phyloP scores from a whole-genome alignment of 2,797 vertebrate genomes.

The Hippopotamyrus pictus region DNA sequence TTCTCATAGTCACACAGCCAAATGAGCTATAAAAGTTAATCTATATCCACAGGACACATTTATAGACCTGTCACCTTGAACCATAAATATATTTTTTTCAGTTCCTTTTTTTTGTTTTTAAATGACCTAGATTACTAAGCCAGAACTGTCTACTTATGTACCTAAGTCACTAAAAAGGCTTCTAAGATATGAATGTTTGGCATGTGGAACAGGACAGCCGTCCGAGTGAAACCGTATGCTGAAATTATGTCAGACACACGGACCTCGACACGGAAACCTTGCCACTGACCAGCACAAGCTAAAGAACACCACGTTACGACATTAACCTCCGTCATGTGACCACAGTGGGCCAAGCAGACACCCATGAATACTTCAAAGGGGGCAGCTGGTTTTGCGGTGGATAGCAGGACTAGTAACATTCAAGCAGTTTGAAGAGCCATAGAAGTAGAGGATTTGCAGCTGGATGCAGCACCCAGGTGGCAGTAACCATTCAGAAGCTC shows the following conservation, averaged over 20 bases:
- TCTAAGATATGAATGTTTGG: background rate
- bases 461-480: background rate
- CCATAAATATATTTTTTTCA: background rate
- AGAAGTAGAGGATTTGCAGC: background rate
- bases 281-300: background rate
- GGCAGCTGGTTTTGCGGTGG: background rate
- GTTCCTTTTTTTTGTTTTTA: background rate
- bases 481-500: background rate
- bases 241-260: background rate
- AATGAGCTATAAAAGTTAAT: background rate
- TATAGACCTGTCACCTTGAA: background rate
- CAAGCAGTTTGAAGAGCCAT: background rate
- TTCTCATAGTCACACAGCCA: background rate
- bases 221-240: background rate
- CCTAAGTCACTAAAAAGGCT: background rate
- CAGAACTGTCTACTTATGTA: background rate
- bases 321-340: background rate
- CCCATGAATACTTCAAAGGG: background rate
- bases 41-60: background rate
- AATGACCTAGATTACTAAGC: background rate
- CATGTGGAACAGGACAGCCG: background rate
- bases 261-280: background rate
- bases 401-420: background rate
- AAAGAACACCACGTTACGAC: background rate
- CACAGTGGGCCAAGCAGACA: background rate